Evolutionary conservation across 2,113 vertebrate species (phyloP), one percentile per base, ranked within the genome.

Genomic region (Cettia cetti): DNA sequence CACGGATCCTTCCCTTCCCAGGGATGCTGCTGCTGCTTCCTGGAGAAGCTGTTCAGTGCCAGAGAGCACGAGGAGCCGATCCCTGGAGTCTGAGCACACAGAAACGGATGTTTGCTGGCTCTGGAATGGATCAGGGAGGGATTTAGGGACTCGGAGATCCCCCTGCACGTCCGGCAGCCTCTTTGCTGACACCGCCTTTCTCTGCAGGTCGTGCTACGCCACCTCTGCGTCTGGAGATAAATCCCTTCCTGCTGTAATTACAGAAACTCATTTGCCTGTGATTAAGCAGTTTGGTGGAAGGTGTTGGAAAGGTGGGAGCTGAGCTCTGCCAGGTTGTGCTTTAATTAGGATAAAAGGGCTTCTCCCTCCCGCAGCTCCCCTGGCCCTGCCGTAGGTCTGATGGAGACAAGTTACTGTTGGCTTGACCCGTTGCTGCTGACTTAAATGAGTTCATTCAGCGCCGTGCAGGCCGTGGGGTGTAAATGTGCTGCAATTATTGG

Each of bases 191-290:
- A 69, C 52, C 1, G 7, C 16, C 68, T 44, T 92, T 87, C 68
- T 72, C 82, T 39, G 61, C 90, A 77, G 92, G 82, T 91, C 79
- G 3, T 37, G 86, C 47, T 49, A 0, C 71, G 82, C 56, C 91
- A 74, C 77, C 47, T 65, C 68, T 49, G 68, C 17, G 1, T 40
- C 82, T 65, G 31, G 19, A 93, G 87, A 85, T 80, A 95, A 95
- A 95, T 94, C 90, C 49, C 92, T 91, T 86, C 89, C 47, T 33
- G 65, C 83, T 90, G 71, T 96, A 96, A 96, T 96, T 97, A 94
- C 89, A 91, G 82, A 74, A 94, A 80, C 91, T 94, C 84, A 68
- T 96, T 94, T 94, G 86, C 66, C 69, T 3, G 20, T 90, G 90
- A 96, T 97, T 95, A 96, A 96, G 95, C 52, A 37, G 71, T 66